These are phyloP conservation scores for Reticulitermes lucifugus DNA, from an alignment of 2,888 invertebrate species.

Conservation along the genomic window DNA sequence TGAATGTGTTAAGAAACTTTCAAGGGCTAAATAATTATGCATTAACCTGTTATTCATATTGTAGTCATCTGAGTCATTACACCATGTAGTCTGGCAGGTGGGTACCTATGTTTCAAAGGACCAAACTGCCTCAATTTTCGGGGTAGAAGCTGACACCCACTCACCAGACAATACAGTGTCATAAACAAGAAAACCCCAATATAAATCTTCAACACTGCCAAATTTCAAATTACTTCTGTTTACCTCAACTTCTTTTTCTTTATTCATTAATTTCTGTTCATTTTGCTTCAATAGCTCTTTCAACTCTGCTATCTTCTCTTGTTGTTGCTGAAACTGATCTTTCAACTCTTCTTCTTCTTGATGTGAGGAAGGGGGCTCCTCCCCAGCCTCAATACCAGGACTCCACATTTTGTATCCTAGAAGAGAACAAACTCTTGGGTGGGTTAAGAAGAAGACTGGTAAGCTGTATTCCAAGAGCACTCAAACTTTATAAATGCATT, in stretches of 20 bases:
- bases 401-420: not conserved
- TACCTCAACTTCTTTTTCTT: conserved; percentile 62
- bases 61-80: too few relatives aligned
- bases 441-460: conserved; percentile 13
- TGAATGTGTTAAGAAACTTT: too few relatives aligned
- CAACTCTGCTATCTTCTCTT: conserved; percentile 62
- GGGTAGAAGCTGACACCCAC: too few relatives aligned
- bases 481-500: too few relatives aligned
- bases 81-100: too few relatives aligned
- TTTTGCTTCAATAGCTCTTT: conserved; percentile 63
- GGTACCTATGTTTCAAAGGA: too few relatives aligned
- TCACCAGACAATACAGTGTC: too few relatives aligned
- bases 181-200: too few relatives aligned
- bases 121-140: not conserved
- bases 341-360: conserved; percentile 37
- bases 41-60: too few relatives aligned
- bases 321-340: conserved; percentile 58
- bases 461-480: too few relatives aligned
- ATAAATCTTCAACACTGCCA: too few relatives aligned
- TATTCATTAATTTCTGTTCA: conserved; percentile 61
- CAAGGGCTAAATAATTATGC: too few relatives aligned
- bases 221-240: conserved; percentile 25
- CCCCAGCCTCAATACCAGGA: not conserved
- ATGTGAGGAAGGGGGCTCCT: not conserved
- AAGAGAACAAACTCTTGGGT: not conserved